Evolutionary conservation across 2,113 vertebrate genomes (phyloP).

Genomic region (Pituophis catenifer): DNA sequence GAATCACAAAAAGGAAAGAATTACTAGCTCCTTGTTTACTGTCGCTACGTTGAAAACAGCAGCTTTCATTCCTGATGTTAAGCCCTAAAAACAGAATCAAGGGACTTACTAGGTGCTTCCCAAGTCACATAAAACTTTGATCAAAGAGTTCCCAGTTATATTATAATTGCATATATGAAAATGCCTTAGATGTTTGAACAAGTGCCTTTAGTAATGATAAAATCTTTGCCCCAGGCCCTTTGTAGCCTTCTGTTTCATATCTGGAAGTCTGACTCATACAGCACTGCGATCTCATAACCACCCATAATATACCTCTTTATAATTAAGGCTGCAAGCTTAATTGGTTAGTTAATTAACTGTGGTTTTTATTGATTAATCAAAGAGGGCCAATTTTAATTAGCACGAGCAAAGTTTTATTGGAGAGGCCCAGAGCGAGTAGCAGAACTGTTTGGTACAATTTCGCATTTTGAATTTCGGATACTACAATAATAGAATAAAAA

Average conservation of each 20-base stretch:
- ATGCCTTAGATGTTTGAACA: background rate
- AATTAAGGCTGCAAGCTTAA: constrained; percentile 8
- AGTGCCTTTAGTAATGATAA: background rate
- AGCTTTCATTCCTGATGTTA: background rate
- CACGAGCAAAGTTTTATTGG: background rate
- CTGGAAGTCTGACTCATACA: background rate
- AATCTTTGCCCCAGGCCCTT: background rate
- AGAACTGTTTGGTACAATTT: background rate
- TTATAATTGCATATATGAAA: background rate
- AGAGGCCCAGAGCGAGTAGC: background rate
- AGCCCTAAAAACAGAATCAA: background rate
- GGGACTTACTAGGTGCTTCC: background rate
- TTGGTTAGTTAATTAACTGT: background rate
- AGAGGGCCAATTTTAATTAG: constrained; percentile 1
- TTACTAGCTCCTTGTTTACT: background rate
- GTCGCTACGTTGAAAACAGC: background rate
- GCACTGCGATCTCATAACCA: background rate
- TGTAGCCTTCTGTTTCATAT: background rate
- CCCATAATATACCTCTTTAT: background rate
- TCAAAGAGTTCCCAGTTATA: too few species aligned
- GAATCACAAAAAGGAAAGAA: background rate
- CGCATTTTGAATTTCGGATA: background rate
- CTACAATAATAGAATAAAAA: background rate
- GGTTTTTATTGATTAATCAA: constrained; percentile 5
- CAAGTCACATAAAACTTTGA: background rate